phyloP scores from a whole-genome alignment of 2,797 vertebrate genomes.

The Mormyrops boulengeri region DNA sequence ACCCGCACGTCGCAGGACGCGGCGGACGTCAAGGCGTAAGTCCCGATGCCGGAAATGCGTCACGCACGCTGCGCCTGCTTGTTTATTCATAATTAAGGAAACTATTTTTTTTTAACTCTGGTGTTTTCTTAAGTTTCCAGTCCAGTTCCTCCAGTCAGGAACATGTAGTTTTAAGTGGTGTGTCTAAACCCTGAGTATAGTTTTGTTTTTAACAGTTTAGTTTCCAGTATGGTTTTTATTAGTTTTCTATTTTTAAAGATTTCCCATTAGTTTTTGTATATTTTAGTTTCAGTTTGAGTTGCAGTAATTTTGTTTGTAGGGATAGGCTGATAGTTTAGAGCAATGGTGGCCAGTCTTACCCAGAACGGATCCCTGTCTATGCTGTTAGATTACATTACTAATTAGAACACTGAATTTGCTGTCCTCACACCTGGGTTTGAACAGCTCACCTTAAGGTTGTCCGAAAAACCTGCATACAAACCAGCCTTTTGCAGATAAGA shows the following conservation, averaged over 20 bases:
- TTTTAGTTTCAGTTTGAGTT: background rate
- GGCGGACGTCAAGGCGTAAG: slow-evolving; percentile 96
- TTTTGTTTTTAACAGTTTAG: background rate
- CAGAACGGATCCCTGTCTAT: background rate
- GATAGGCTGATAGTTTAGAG: background rate
- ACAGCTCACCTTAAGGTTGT: background rate
- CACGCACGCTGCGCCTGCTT: background rate
- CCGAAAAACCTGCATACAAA: background rate
- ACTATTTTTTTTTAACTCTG: background rate
- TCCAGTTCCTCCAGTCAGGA: background rate
- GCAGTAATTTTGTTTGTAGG: background rate
- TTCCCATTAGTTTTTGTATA: background rate
- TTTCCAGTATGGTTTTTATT: background rate
- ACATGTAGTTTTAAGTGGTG: background rate
- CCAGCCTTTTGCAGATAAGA: background rate
- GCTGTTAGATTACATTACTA: background rate
- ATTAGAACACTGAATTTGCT: background rate
- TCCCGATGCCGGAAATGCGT: slow-evolving; percentile 4
- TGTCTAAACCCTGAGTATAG: background rate
- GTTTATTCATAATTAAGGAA: background rate
- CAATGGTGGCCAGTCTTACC: background rate
- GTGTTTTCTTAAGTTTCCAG: background rate
- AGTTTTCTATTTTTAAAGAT: background rate
- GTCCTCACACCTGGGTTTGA: background rate
- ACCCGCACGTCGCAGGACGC: slow-evolving; percentile 94